Percentiles rank a stretch among this genome's conserved stretches.
Conservation (phyloP, 2,888 invertebrate species). For the Pollenia amentaria region DNA sequence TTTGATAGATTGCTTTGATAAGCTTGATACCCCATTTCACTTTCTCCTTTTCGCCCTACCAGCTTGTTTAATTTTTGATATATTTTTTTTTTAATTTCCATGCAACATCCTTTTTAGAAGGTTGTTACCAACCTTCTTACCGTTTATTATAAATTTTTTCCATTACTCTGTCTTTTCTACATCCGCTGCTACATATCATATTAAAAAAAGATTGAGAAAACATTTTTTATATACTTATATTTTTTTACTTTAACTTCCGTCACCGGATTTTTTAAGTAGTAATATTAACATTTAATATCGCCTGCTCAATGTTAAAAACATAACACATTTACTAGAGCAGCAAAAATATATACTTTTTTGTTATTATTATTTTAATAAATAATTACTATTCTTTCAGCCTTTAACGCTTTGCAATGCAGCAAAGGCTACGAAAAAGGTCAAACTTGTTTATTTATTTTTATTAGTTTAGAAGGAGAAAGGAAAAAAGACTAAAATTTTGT, state of each 20-base stretch:
- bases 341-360: background rate
- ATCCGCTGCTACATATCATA: background rate
- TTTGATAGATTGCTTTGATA: too few species aligned
- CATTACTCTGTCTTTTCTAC: background rate
- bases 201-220: background rate
- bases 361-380: slow-evolving; percentile 20
- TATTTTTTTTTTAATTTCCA: background rate
- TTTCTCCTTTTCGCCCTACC: background rate
- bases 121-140: too few species aligned
- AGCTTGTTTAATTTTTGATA: background rate
- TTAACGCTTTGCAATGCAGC: background rate
- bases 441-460: slow-evolving; percentile 37
- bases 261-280: background rate
- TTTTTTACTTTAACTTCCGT: slow-evolving; percentile 20
- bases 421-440: slow-evolving; percentile 25
- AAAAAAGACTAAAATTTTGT: slow-evolving; percentile 2
- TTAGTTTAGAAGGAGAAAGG: slow-evolving; percentile 3
- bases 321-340: background rate
- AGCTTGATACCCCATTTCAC: too few species aligned
- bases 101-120: background rate
- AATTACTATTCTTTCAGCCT: background rate
- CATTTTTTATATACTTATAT: background rate
- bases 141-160: background rate
- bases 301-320: background rate
- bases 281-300: slow-evolving; percentile 25